Base-by-base conservation (phyloP, 2,888 invertebrate species). In the Drosophila demipolita region DNA sequence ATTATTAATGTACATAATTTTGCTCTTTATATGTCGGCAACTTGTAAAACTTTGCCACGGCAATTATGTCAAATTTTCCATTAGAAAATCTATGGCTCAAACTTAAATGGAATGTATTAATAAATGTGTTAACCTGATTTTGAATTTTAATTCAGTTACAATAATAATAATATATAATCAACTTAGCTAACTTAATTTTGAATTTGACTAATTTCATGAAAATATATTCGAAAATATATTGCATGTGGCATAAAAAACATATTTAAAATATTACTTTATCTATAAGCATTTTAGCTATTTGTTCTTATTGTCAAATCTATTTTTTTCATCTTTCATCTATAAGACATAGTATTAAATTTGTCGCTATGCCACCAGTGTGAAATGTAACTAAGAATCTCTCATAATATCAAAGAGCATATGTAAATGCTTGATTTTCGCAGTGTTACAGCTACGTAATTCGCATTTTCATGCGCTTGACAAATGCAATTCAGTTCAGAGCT, bases 1-100 rank as follows among this genome's bases (percentile, higher is more conserved):
- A 83, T 63, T 73, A 84, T 82, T 84, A 79, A 89, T 89, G 72
- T 66, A 67, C 69, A 77, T 77, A 89, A 87, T 79, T 82, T 67
- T 35, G 65, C 58, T 32, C 50, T 70, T 67, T 73, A 62, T 61
- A 54, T 17, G 40, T 26, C 23, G 52, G 20, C 23, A 48, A 59
- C 45, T 73, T 38, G 20, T 11, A 23, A 50, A 62, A 64, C 59
- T 57, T 38, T 2, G 40, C 12, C 26, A 23, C 23, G 35, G 57
- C 48, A 73, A 49, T 49, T 78, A 61, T 38, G 42, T 1, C 11
- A 8, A 64, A 66, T 57, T 60, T 60, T 26, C 40, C 45, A n/a
- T 29, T 49, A n/a, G 12, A 26, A 29, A 29, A 45, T 35, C 3
- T 12, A 45, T 38, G 23, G 17, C 12, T 32, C n/a, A 61, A 55